Conservation (phyloP, 2,797 vertebrate genomes). For the Hydrolagus colliei region DNA sequence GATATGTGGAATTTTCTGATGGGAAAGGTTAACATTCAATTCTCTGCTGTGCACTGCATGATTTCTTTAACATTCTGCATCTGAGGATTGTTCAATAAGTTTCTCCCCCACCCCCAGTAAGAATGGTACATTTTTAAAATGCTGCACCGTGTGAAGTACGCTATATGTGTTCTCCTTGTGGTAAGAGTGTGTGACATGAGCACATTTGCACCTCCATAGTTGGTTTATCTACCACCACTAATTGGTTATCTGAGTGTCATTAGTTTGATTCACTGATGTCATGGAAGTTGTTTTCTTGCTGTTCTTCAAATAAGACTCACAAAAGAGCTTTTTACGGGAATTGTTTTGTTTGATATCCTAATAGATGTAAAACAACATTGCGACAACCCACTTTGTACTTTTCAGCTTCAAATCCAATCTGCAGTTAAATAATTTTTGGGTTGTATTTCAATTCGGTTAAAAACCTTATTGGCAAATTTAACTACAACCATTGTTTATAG, state of each 20-base stretch:
- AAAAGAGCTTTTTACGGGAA: neutral
- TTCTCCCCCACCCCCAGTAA: no score
- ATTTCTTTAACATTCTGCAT: no score
- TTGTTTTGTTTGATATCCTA: constrained; percentile 6
- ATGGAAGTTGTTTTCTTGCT: neutral
- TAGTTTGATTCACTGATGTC: neutral
- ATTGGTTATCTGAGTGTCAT: neutral
- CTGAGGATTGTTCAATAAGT: no score
- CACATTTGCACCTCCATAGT: neutral
- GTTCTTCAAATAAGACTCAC: neutral
- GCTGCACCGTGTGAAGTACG: no score
- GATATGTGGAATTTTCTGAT: no score
- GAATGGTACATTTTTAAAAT: no score
- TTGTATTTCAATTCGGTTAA: neutral
- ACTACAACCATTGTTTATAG: neutral
- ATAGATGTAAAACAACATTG: constrained; percentile 6
- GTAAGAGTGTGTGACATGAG: no score
- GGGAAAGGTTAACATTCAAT: no score
- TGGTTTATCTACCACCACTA: neutral
- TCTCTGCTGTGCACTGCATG: no score
- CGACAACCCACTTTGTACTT: neutral
- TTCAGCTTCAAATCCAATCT: constrained; percentile 4
- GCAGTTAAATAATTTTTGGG: neutral
- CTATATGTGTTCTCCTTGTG: no score
- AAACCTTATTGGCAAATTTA: neutral